A percentile compares a stretch with the other conserved stretches of the same genome.
These are phyloP conservation scores for Hemaris fuciformis DNA, from an alignment of 2,888 invertebrate genomes.

Conservation along the genomic window DNA sequence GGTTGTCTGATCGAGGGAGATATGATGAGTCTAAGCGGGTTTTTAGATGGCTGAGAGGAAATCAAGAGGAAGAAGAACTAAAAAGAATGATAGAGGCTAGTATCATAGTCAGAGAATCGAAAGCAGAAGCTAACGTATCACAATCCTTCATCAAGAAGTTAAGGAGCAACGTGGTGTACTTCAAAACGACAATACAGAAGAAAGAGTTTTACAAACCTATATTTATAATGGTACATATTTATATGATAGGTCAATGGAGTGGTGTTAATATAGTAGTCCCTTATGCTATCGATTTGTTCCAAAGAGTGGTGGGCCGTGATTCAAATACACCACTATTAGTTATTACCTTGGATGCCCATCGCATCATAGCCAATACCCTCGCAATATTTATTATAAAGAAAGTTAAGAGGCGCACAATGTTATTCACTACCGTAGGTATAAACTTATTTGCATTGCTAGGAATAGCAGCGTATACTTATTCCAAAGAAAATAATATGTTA, in stretches of 20 bases:
- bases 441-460: slow-evolving; percentile 31
- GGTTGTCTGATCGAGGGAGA: slow-evolving; percentile 81
- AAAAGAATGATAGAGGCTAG: slow-evolving; percentile 53
- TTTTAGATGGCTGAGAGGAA: slow-evolving; percentile 80
- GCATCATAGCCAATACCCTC: slow-evolving; percentile 34
- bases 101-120: slow-evolving; percentile 44
- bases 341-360: slow-evolving; percentile 35
- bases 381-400: slow-evolving; percentile 37
- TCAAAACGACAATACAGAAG: slow-evolving; percentile 32
- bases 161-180: slow-evolving; percentile 28
- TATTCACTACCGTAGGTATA: slow-evolving; percentile 31
- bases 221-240: slow-evolving; percentile 43
- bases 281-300: slow-evolving; percentile 34
- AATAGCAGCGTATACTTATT: slow-evolving; percentile 34
- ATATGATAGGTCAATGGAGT: slow-evolving; percentile 37
- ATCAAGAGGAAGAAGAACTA: slow-evolving; percentile 59
- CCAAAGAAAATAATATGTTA: slow-evolving; percentile 25
- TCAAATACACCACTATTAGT: slow-evolving; percentile 28
- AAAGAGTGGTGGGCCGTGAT: slow-evolving; percentile 28
- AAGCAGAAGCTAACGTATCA: slow-evolving; percentile 37
- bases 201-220: slow-evolving; percentile 47
- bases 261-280: slow-evolving; percentile 40
- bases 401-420: slow-evolving; percentile 35
- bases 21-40: slow-evolving; percentile 76
- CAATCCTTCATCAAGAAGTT: slow-evolving; percentile 31